Evolutionary conservation across 92 coral and sea anemone genomes (phyloP), one percentile per base, ranked within the genome.

Genomic region (Pocillopora grandis): DNA sequence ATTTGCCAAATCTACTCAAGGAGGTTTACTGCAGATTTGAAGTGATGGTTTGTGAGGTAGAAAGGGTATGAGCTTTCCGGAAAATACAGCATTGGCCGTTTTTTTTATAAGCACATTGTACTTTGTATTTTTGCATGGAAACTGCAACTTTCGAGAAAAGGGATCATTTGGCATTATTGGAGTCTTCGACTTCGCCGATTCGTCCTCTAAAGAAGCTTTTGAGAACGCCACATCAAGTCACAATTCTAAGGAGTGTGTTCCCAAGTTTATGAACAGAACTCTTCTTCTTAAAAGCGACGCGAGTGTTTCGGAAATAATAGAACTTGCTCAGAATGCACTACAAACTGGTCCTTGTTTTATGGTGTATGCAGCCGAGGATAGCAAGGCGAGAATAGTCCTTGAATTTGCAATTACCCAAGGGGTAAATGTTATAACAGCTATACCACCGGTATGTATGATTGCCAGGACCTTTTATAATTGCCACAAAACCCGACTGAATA

Each of bases 291-390:
- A 75, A 49, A 62, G 35, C 13, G 86, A 73, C 19, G 3, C 70
- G 72, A 74, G 74, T 56, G 27, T 83, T 58, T 17, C 57, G 9
- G 86, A 83, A 31, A 62, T 83, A 64, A 74, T 83, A 66, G 80
- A 62, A 7, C 72, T 62, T 18, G 72, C 58, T 62, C 57, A 61
- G 9, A 42, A 12, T 13, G 58, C 71, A 77, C 56, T 73, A 65
- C 49, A 55, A 33, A 27, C 20, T 52, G 80, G 74, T 7, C 55
- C 73, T 62, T 83, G 86, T 74, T 75, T 83, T 74, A 75, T 83
- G 86, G 64, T 83, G 10, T 83, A 83, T 57, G 86, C 80, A 13
- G 66, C 86, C 2, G 62, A 83, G 36, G 61, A 52, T 62, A 33
- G 2, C 17, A 63, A 73, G 7, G 80, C 62, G 27, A 74, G 72